Evolutionary conservation across 1,140 invertebrate genomes (phyloP), one percentile per base, ranked within the genome.

Genomic region (Carposina sasakii): DNA sequence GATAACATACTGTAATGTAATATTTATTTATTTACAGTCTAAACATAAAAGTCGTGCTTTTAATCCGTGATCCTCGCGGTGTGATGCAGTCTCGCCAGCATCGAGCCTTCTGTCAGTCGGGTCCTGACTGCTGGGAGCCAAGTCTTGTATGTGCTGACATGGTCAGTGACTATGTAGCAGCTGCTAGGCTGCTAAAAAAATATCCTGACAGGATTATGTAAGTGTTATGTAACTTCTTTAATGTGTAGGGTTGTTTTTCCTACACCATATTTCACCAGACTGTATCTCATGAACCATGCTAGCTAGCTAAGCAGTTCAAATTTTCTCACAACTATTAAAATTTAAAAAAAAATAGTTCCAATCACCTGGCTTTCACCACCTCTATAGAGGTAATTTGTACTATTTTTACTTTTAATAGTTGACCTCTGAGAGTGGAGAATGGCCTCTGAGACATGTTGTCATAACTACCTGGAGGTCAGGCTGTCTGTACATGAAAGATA

Each of bases 381-480:
- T n/a, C n/a, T n/a, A n/a, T n/a, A n/a, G n/a, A n/a, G n/a, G n/a
- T n/a, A n/a, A n/a, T n/a, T n/a, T n/a, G n/a, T n/a, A n/a, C n/a
- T n/a, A n/a, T n/a, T n/a, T n/a, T n/a, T n/a, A n/a, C n/a, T n/a
- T n/a, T n/a, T n/a, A n/a, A n/a, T n/a, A n/a, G n/a, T n/a, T n/a
- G n/a, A n/a, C n/a, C n/a, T n/a, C n/a, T n/a, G 90, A 90, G 55
- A 85, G 86, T 20, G 89, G 88, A 5, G 93, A 93, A 12, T 85
- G 85, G 48, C 93, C 93, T 3, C 58, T 93, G 31, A 85, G 91
- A 54, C 93, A 89, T 67, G 70, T 95, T 13, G 91, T 96, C 54
- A 73, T 95, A 16, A 93, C 93, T 1, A 94, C 92, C 24, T 95
- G 94, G 92, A 85, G 94, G 50, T 94, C 93, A 4, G 94, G 94